Conservation (phyloP, 1,140 invertebrate species). For the Drosophila sp. region DNA sequence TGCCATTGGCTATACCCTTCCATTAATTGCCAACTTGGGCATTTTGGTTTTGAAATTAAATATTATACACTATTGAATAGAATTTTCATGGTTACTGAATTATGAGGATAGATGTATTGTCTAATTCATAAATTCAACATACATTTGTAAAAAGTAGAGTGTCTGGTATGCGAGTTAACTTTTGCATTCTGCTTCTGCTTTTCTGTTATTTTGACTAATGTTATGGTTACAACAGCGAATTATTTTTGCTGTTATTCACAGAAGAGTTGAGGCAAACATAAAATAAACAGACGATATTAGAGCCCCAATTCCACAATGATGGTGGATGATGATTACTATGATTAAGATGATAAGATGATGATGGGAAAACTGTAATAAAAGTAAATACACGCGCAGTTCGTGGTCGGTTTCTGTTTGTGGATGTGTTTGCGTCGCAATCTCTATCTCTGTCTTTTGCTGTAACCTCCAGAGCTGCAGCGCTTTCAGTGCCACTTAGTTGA, state of each 20-base stretch:
- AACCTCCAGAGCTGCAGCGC: conserved; percentile 16
- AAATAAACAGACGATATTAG: conserved; percentile 57
- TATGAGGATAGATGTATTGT: too few species aligned
- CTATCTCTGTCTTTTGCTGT: neutral
- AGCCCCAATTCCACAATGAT: conserved; percentile 8
- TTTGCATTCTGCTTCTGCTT: neutral
- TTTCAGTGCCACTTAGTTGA: conserved; percentile 1
- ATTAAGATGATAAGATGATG: conserved; percentile 19
- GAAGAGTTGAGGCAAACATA: conserved; percentile 62
- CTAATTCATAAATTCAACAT: neutral
- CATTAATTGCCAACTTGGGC: neutral
- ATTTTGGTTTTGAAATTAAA: neutral
- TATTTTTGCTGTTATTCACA: conserved; percentile 66
- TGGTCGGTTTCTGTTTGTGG: conserved; percentile 42
- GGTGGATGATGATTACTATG: conserved; percentile 16
- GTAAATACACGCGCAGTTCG: conserved; percentile 60
- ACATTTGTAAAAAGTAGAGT: too few species aligned
- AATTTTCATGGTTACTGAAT: too few species aligned
- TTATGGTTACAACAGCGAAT: conserved; percentile 77
- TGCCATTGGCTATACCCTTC: conserved; percentile 15
- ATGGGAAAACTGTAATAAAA: conserved; percentile 54
- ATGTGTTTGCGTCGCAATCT: conserved; percentile 9
- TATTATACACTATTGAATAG: neutral
- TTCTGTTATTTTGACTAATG: conserved; percentile 53
- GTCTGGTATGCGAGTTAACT: neutral